Conservation (phyloP, 1,140 invertebrate species). For the Andrena cerasifolii region DNA sequence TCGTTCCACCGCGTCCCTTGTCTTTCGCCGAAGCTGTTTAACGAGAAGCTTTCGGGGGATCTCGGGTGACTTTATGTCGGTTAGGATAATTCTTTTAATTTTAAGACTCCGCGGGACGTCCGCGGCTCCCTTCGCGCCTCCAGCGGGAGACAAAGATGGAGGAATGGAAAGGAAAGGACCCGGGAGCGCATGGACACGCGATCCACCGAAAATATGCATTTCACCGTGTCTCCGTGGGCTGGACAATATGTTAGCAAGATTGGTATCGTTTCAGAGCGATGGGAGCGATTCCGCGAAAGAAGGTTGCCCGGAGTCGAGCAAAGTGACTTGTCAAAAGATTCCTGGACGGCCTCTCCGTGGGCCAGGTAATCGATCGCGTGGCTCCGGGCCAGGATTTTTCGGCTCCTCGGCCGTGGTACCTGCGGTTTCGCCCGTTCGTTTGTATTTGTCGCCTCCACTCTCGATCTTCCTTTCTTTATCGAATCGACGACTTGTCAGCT, state of each 20-base stretch:
- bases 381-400: conserved; percentile 45
- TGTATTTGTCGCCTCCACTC: conserved; percentile 5
- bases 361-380: conserved; percentile 58
- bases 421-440: conserved; percentile 40
- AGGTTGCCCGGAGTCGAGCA: conserved; percentile 29
- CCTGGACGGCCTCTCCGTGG: not conserved
- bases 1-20: conserved; percentile 2
- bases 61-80: not conserved
- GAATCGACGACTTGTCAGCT: conserved; percentile 45
- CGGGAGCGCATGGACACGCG: conserved; percentile 6
- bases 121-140: not conserved
- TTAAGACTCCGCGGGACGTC: not conserved
- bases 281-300: conserved; percentile 53
- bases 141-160: not conserved
- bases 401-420: conserved; percentile 20
- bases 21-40: not conserved
- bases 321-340: conserved; percentile 65
- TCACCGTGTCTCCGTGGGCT: conserved; percentile 18
- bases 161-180: conserved; percentile 20
- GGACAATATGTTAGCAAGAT: conserved; percentile 46
- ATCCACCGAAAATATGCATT: conserved; percentile 46
- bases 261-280: conserved; percentile 39
- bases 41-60: not conserved
- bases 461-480: conserved; percentile 7
- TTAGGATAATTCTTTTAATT: conserved; percentile 4